Percentiles rank a stretch among this genome's conserved stretches.
phyloP scores from a whole-genome alignment of 2,888 invertebrate genomes.

The Exocentrus adspersus region DNA sequence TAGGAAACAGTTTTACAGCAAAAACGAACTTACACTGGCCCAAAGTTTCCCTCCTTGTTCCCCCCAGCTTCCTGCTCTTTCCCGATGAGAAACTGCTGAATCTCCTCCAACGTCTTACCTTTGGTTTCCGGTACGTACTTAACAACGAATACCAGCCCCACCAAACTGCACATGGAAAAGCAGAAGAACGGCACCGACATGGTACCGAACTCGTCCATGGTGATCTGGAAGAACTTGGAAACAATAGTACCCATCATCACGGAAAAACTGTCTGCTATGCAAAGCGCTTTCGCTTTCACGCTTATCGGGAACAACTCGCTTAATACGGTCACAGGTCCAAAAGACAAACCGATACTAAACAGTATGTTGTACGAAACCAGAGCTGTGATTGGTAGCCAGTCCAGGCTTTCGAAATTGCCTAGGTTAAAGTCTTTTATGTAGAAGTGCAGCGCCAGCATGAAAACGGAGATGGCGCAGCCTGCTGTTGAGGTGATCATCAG shows the following conservation, averaged over 20 bases:
- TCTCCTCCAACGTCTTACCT: slow-evolving; percentile 74
- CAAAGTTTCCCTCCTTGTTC: slow-evolving; percentile 9
- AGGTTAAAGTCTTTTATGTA: slow-evolving; percentile 61
- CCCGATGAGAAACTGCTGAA: slow-evolving; percentile 71
- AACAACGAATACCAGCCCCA: slow-evolving; percentile 71
- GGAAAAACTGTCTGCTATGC: slow-evolving; percentile 67
- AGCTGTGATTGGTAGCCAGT: slow-evolving; percentile 65
- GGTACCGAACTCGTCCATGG: slow-evolving; percentile 67
- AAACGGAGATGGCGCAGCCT: slow-evolving; percentile 61
- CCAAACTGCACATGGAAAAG: slow-evolving; percentile 69
- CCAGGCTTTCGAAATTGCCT: slow-evolving; percentile 53
- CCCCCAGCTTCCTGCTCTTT: slow-evolving; percentile 36
- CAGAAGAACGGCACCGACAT: slow-evolving; percentile 74
- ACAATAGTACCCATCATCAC: slow-evolving; percentile 64
- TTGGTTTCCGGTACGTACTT: slow-evolving; percentile 75
- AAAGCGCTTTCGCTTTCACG: slow-evolving; percentile 68
- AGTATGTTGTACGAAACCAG: slow-evolving; percentile 65
- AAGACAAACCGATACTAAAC: slow-evolving; percentile 66
- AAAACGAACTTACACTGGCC: neutral
- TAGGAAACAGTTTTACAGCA: too few species aligned
- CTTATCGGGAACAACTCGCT: slow-evolving; percentile 68
- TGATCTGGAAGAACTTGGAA: slow-evolving; percentile 64
- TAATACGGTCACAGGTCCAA: slow-evolving; percentile 65
- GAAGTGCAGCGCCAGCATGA: slow-evolving; percentile 63
- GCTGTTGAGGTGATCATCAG: slow-evolving; percentile 69